Percentiles rank a stretch among this genome's conserved stretches.
These are phyloP conservation scores for Circaetus gallicus DNA, from an alignment of 2,113 vertebrate genomes.

Conservation along the genomic window DNA sequence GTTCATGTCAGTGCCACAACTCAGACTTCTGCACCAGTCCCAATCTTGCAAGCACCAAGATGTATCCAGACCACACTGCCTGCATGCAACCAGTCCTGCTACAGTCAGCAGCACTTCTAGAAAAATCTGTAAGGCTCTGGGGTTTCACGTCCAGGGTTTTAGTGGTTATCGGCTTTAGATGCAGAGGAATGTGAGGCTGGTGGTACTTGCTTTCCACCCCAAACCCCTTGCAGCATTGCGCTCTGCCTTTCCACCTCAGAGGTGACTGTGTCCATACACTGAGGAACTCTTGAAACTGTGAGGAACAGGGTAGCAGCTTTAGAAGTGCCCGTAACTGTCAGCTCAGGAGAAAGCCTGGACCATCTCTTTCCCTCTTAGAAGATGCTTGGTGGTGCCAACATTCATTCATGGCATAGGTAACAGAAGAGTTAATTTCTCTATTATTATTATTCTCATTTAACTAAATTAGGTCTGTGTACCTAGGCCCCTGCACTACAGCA, in stretches of 20 bases:
- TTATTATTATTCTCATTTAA: neutral
- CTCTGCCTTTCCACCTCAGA: neutral
- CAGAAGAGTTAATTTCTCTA: neutral
- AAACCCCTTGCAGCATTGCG: neutral
- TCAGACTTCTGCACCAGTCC: neutral
- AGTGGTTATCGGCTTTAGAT: neutral
- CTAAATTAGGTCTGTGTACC: constrained; percentile 68
- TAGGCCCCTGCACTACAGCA: constrained; percentile 54
- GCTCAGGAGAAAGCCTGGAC: neutral
- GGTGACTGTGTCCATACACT: neutral
- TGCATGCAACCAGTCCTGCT: neutral
- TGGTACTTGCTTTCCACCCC: neutral
- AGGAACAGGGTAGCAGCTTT: neutral
- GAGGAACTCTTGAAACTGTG: neutral
- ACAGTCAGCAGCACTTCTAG: neutral
- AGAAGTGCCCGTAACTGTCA: neutral
- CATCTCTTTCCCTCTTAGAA: neutral
- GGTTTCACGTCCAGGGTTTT: neutral
- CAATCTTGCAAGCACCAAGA: neutral
- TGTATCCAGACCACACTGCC: neutral
- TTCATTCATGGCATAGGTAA: neutral
- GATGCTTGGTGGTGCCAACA: neutral
- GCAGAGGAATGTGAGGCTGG: neutral
- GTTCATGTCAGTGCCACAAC: neutral
- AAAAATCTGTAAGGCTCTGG: neutral